phyloP scores from a whole-genome alignment of 2,888 invertebrate species.

The Physocephala rufipes region DNA sequence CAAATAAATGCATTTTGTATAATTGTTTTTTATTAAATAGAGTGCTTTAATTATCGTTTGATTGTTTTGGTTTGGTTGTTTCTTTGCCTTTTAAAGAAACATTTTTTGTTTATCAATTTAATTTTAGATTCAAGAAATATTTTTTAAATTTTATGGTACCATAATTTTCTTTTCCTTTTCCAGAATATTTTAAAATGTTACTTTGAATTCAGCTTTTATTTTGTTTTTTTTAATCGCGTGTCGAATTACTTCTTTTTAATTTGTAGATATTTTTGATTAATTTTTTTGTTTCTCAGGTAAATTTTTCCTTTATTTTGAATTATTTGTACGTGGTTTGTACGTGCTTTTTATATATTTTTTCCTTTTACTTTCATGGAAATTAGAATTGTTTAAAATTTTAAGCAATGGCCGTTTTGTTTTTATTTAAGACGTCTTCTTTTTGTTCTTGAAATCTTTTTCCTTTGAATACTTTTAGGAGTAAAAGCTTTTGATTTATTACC shows the following conservation, averaged over 20 bases:
- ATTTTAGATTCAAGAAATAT: background rate
- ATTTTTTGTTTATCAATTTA: constrained; percentile 1
- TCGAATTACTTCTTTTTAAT: no score
- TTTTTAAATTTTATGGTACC: background rate
- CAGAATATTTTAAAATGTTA: background rate
- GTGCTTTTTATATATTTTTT: constrained; percentile 11
- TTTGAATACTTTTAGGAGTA: background rate
- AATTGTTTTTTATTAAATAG: no score
- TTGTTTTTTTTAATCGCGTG: background rate
- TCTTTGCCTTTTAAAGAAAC: no score
- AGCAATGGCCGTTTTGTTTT: constrained; percentile 21
- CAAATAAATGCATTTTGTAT: no score
- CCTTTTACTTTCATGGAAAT: constrained; percentile 18
- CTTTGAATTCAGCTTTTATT: background rate
- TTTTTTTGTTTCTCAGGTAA: no score
- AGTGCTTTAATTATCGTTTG: no score
- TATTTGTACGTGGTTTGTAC: no score
- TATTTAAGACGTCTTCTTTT: background rate
- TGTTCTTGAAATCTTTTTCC: background rate
- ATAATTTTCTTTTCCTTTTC: background rate
- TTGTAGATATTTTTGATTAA: background rate
- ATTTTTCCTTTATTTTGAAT: no score
- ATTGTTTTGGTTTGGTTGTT: no score
- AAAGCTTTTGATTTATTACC: background rate
- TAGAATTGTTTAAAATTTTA: constrained; percentile 3